These are phyloP conservation scores for Zaprionus ornatus DNA, from an alignment of 1,140 invertebrate species.

Conservation along the genomic window DNA sequence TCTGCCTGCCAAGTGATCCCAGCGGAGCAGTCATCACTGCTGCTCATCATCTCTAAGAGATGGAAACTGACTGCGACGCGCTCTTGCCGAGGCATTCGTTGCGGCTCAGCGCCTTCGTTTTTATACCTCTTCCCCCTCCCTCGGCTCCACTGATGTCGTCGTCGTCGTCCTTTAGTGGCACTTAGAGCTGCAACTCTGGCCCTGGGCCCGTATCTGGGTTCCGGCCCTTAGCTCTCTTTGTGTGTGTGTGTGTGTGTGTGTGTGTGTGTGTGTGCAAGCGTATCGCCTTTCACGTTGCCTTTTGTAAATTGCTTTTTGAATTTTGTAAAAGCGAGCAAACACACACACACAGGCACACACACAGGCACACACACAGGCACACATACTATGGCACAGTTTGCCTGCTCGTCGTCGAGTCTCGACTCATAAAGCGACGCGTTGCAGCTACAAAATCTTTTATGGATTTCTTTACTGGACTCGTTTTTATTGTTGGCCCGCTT, in stretches of 20 bases:
- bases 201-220: slow-evolving; percentile 34
- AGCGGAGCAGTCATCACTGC: slow-evolving; percentile 33
- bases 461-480: slow-evolving; percentile 76
- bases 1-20: slow-evolving; percentile 41
- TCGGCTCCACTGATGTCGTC: background rate
- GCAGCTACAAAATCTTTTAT: slow-evolving; percentile 75
- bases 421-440: slow-evolving; percentile 66
- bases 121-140: slow-evolving; percentile 13
- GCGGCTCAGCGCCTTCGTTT: slow-evolving; percentile 47
- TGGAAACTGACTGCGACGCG: slow-evolving; percentile 11
- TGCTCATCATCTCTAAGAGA: slow-evolving; percentile 12
- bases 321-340: slow-evolving; percentile 74
- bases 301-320: slow-evolving; percentile 82
- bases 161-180: slow-evolving; percentile 66
- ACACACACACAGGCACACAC: slow-evolving; percentile 16
- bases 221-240: slow-evolving; percentile 22
- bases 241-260: slow-evolving; percentile 14
- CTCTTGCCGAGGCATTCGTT: slow-evolving; percentile 34
- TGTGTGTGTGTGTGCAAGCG: slow-evolving; percentile 40
- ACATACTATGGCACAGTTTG: background rate
- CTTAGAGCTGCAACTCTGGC: slow-evolving; percentile 56
- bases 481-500: slow-evolving; percentile 72
- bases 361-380: slow-evolving; percentile 13
- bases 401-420: slow-evolving; percentile 8
- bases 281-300: slow-evolving; percentile 79